Base-by-base conservation (phyloP, 2,888 invertebrate genomes). In the Leptinotarsa tumamoca region DNA sequence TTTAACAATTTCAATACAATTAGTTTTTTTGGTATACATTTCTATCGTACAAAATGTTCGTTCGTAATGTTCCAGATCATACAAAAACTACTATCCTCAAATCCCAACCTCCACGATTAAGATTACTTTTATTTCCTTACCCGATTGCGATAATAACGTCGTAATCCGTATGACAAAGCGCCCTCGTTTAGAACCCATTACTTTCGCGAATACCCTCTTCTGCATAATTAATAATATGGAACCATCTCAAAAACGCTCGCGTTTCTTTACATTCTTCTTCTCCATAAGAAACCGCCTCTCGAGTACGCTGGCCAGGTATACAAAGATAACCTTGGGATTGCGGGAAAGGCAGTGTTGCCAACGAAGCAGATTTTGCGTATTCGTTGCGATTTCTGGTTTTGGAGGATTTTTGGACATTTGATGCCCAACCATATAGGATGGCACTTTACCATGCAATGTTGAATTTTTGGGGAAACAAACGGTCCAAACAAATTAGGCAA, bases 281-380 rank as follows among this genome's bases (percentile, higher is more conserved):
- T 69, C 14, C 54, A 54, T 69, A 17, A 69, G 54, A 69, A n/a
- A 7, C 54, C 21, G 33, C 61, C 58, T 56, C 49, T 67, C 81
- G 84, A 83, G 85, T 84, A 84, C 86, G 84, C 83, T 86, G 85
- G 82, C 85, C 85, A 86, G 84, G 84, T 85, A 84, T 85, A 86
- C 82, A 84, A 82, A 82, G 82, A 82, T 84, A 87, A 86, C 87
- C 87, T 87, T 86, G 87, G 85, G 79, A 51, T 71, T 71, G 56
- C 80, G 74, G 82, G 84, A 85, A 86, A 85, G 85, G 86, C 43
- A 43, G 43, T 10, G 43, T 43, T 43, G 43, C 10, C 43, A 10
- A 10, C 43, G 43, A 43, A 43, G 43, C 10, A 43, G 43, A 43
- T 43, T 43, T 43, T 43, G 43, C 2, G 43, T 43, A 43, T 10